phyloP scores from a whole-genome alignment of 1,140 invertebrate species.

The Augochlora pura region DNA sequence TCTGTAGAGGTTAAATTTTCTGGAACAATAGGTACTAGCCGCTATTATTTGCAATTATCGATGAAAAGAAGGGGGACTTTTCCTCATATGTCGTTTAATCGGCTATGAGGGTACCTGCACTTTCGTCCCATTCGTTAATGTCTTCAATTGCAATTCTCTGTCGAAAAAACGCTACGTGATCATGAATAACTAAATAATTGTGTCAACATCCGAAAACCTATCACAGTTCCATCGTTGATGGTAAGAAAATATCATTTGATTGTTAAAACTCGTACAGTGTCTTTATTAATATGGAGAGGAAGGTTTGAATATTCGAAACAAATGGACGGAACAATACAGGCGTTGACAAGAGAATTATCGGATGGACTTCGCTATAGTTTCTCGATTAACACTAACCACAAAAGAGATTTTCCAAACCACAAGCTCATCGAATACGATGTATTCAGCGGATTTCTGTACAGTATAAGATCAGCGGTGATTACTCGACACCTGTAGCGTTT shows the following conservation, averaged over 20 bases:
- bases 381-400: conserved; percentile 22
- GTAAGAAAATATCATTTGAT: no score
- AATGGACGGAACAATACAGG: neutral
- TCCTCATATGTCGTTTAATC: conserved; percentile 41
- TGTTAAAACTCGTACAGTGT: no score
- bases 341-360: neutral
- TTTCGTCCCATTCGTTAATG: neutral
- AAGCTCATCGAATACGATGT: neutral
- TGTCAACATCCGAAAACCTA: neutral
- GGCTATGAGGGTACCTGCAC: conserved; percentile 56
- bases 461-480: neutral
- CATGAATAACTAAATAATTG: conserved; percentile 18
- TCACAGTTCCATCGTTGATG: neutral
- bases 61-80: conserved; percentile 45
- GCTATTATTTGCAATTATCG: neutral
- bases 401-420: conserved; percentile 14
- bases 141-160: conserved; percentile 24
- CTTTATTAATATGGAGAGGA: no score
- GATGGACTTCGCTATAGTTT: conserved; percentile 1
- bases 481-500: no score
- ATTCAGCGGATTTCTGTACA: neutral
- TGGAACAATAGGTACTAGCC: no score
- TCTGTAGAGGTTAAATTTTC: no score
- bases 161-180: conserved; percentile 15
- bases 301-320: no score